Evolutionary conservation across 2,797 vertebrate species (phyloP).

Genomic region (Pangasius macronema): DNA sequence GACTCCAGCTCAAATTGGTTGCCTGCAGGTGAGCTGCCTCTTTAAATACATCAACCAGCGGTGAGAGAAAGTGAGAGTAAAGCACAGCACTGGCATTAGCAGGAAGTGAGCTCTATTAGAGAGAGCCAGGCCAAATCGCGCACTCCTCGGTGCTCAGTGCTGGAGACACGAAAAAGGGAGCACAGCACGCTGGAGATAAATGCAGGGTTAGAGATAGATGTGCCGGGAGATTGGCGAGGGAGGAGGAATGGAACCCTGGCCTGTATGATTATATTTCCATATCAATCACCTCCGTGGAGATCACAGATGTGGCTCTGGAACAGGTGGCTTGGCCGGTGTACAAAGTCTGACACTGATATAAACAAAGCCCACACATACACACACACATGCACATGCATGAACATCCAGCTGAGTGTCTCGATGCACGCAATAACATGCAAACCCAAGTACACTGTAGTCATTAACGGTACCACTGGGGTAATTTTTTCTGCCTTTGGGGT

Average conservation of each 20-base stretch:
- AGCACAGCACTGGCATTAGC: slow-evolving; percentile 51
- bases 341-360: slow-evolving; percentile 74
- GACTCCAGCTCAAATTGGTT: slow-evolving; percentile 68
- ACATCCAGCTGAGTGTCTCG: slow-evolving; percentile 47
- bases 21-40: slow-evolving; percentile 68
- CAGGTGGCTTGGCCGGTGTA: slow-evolving; percentile 82
- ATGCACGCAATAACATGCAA: not conserved
- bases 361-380: slow-evolving; percentile 62
- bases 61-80: slow-evolving; percentile 54
- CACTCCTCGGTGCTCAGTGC: not conserved
- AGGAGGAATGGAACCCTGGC: slow-evolving; percentile 66
- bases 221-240: slow-evolving; percentile 45
- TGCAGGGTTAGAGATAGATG: slow-evolving; percentile 63
- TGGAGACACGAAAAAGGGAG: slow-evolving; percentile 8
- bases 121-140: slow-evolving; percentile 42
- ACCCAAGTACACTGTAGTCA: not conserved
- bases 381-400: slow-evolving; percentile 39
- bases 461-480: not conserved
- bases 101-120: slow-evolving; percentile 60
- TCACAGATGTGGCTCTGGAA: slow-evolving; percentile 81
- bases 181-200: not conserved
- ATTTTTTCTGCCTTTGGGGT: not conserved
- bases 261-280: slow-evolving; percentile 84
- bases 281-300: slow-evolving; percentile 83
- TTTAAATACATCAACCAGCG: slow-evolving; percentile 67